Conservation (phyloP, 2,888 invertebrate genomes). For the Elaeidobius kamerunicus region DNA sequence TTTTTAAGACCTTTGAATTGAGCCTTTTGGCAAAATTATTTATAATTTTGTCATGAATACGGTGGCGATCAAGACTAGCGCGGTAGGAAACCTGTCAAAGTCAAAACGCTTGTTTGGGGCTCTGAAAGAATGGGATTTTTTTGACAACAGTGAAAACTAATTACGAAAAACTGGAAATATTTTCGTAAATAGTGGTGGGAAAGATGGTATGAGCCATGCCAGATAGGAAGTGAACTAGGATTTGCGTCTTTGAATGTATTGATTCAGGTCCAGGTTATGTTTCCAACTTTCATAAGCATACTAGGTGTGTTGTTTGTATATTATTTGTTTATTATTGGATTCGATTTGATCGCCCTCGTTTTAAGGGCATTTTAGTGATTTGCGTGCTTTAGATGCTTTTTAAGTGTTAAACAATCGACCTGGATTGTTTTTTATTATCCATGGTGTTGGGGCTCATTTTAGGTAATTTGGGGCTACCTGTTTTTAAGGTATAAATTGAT, state of each 20-base stretch:
- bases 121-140: constrained; percentile 43
- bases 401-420: too few species aligned
- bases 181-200: constrained; percentile 6
- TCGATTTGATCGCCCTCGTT: too few species aligned
- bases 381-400: too few species aligned
- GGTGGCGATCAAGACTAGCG: neutral
- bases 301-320: constrained; percentile 61
- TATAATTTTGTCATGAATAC: neutral
- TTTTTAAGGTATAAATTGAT: too few species aligned
- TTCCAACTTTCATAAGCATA: constrained; percentile 70
- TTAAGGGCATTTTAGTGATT: too few species aligned
- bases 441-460: too few species aligned
- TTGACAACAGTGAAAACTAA: constrained; percentile 39
- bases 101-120: constrained; percentile 41
- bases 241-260: constrained; percentile 44
- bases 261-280: constrained; percentile 58
- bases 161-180: neutral
- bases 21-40: neutral
- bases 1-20: neutral
- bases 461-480: too few species aligned
- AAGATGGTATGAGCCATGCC: constrained; percentile 7
- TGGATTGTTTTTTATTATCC: too few species aligned
- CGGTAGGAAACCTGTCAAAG: constrained; percentile 6
- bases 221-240: constrained; percentile 8
- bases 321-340: constrained; percentile 32